Evolutionary conservation across 2,888 invertebrate species (phyloP), one percentile per base, ranked within the genome.

Genomic region (Thymelicus sylvestris): DNA sequence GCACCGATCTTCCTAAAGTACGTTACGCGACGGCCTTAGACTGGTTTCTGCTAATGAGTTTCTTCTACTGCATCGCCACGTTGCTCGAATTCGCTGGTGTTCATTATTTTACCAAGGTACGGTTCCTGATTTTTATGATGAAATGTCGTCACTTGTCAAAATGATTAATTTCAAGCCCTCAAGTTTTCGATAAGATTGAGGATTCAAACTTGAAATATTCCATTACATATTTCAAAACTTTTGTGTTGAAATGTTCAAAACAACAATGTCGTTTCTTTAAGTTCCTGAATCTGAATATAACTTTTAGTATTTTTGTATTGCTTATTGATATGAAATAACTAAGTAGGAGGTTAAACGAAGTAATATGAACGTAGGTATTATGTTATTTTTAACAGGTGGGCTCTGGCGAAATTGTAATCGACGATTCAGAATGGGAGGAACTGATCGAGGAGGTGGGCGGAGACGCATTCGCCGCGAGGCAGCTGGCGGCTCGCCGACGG

Each of bases 81-180:
- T 94, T 99, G 2, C 91, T 99, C 24, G 98, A 99, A 87, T 99
- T 98, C 81, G 98, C 98, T n/a, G 97, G 98, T 0, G 99, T 99
- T 0, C 99, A 99, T 90, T 98, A 98, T 87, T 98, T 98, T 84
- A 98, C 98, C 0, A 98, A 98, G 95, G 97, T 97, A 73, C n/a
- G 5, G 6, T 41, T 15, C 0, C 41, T 59, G 4, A 6, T 13
- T 31, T 31, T 57, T 24, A 12, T 57, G 7, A 10, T 44, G 8
- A 44, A 2, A 44, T 12, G 8, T 1, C 44, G 8, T 44, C 44
- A 31, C 24, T 31, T 31, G 2, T 3, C 31, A 31, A 31, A 31
- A 31, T 31, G 31, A 31, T 31, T 31, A 31, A 31, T 31, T 31
- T 31, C 31, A 5, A 31, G 31, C 31, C 31, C 31, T 31, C 31